Evolutionary conservation across 2,888 invertebrate species (phyloP), one percentile per base, ranked within the genome.

Genomic region (Ommatoiulus sabulosus): DNA sequence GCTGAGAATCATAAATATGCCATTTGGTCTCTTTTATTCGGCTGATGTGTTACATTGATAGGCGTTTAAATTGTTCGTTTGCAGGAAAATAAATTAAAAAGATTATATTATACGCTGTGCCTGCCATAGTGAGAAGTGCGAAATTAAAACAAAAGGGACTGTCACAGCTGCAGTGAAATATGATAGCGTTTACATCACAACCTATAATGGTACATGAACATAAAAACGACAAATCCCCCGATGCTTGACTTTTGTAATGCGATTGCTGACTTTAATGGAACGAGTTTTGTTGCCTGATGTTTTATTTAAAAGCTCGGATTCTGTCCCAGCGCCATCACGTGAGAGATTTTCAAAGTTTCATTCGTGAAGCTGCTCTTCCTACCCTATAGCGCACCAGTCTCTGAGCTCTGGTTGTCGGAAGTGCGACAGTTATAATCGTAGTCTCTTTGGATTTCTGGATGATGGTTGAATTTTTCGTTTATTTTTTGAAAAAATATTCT

Each of bases 41-140:
- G 80, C 80, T 80, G 80, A 80, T 80, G 80, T 80, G 80, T 80
- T 80, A 80, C 80, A 80, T 80, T 80, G 80, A 80, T 80, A 80
- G 80, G 80, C 80, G 80, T 24, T 80, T 80, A 80, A 80, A 80
- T 80, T 80, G 80, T 80, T 80, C 80, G 80, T 80, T 80, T 80
- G 80, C 80, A 80, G 80, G 35, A 80, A 80, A 80, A 80, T 80
- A 80, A 80, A 80, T 80, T 80, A 80, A 80, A 80, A 80, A 80
- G 24, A 80, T 80, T 80, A n/a, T n/a, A n/a, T n/a, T n/a, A 80
- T 80, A 24, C 80, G 80, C 80, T 35, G 80, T 24, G 24, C 20
- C 80, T 80, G 80, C 8, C 80, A 24, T 35, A 80, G 80, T 80
- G 35, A 80, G 80, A 80, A 80, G 80, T 80, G 80, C 80, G 80